These are phyloP conservation scores for Eurosta solidaginis DNA, from an alignment of 1,140 invertebrate genomes.

Conservation along the genomic window DNA sequence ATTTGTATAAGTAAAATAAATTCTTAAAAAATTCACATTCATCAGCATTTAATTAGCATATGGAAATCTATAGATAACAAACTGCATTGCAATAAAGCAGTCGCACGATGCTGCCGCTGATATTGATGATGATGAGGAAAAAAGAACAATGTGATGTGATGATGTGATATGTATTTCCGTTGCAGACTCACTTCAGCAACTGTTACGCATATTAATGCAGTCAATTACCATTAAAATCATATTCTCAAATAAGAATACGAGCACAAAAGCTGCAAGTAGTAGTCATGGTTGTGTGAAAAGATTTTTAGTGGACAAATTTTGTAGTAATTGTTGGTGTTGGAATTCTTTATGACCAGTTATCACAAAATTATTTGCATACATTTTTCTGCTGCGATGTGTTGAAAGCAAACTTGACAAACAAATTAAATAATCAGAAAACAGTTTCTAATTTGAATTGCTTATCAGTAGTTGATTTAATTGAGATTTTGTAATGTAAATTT, in stretches of 20 bases:
- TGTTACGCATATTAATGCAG: conserved; percentile 26
- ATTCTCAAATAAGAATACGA: neutral
- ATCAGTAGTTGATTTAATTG: no score
- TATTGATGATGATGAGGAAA: no score
- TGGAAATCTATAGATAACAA: conserved; percentile 8
- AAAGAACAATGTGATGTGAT: neutral
- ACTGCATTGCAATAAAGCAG: neutral
- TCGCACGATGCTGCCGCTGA: no score
- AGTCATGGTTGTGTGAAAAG: neutral
- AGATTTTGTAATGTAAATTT: no score
- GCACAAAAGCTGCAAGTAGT: neutral
- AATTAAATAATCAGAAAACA: no score
- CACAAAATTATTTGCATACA: neutral
- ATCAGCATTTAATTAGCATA: conserved; percentile 26
- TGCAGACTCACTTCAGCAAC: neutral
- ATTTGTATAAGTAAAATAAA: no score
- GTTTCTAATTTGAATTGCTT: no score
- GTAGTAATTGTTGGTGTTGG: neutral
- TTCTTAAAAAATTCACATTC: neutral
- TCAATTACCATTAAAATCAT: neutral
- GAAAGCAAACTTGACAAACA: no score
- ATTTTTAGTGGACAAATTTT: neutral
- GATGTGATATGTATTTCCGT: no score
- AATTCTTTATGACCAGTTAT: neutral
- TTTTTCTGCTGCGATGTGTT: no score